phyloP scores from a whole-genome alignment of 2,888 invertebrate genomes.

The Cylindroiulus punctatus region DNA sequence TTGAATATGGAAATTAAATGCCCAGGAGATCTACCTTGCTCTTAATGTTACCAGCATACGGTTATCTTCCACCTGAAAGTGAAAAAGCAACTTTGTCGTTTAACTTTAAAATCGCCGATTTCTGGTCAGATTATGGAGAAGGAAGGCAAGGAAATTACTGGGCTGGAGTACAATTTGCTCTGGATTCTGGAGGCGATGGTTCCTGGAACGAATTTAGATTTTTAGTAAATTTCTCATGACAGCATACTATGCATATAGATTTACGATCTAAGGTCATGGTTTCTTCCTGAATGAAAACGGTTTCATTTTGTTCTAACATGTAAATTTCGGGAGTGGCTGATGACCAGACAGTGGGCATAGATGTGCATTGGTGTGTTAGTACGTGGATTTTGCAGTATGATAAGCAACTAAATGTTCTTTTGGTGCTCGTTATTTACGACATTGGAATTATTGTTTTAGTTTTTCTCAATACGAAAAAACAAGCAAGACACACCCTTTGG shows the following conservation, averaged over 20 bases:
- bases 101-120: neutral
- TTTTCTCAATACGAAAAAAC: neutral
- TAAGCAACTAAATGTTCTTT: neutral
- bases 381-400: neutral
- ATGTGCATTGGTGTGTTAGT: no score
- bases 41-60: neutral
- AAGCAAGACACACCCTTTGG: neutral
- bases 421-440: neutral
- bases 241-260: neutral
- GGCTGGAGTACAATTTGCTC: neutral
- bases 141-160: neutral
- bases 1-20: constrained; percentile 29
- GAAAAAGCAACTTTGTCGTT: neutral
- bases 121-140: neutral
- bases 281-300: neutral
- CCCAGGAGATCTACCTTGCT: neutral
- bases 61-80: neutral
- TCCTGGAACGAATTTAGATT: neutral
- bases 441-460: neutral
- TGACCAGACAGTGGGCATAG: neutral
- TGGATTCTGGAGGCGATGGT: neutral
- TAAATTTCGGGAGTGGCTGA: constrained; percentile 8
- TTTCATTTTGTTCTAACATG: neutral
- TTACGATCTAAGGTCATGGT: neutral
- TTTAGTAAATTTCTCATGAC: neutral